These are phyloP conservation scores for Emesis russula DNA, from an alignment of 2,888 invertebrate species.

Conservation along the genomic window DNA sequence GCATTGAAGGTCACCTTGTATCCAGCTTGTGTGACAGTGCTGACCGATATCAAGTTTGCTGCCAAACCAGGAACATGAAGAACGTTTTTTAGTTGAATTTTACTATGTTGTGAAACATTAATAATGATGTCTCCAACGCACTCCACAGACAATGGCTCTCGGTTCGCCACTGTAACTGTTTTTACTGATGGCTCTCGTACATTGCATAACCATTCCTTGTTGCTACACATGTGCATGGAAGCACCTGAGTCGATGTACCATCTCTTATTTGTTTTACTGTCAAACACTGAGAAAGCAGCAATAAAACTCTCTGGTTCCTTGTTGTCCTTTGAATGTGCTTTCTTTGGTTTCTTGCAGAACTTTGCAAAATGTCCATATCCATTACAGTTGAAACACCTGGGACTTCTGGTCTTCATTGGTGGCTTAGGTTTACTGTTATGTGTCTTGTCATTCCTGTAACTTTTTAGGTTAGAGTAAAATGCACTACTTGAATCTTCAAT, in stretches of 20 bases:
- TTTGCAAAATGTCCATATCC: constrained; percentile 42
- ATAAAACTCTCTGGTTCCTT: constrained; percentile 20
- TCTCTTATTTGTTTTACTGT: neutral
- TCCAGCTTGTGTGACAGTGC: constrained; percentile 76
- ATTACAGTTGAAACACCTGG: constrained; percentile 45
- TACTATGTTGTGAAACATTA: constrained; percentile 36
- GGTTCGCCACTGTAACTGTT: constrained; percentile 75
- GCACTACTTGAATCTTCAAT: neutral
- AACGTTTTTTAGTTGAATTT: constrained; percentile 83
- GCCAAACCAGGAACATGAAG: constrained; percentile 84
- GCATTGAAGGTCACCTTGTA: constrained; percentile 72
- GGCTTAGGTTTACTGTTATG: neutral
- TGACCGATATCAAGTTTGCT: constrained; percentile 82
- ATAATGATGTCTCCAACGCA: constrained; percentile 53
- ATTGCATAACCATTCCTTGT: constrained; percentile 34
- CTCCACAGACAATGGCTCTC: constrained; percentile 71
- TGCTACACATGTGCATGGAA: constrained; percentile 5
- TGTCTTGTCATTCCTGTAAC: constrained; percentile 6
- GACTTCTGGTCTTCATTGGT: neutral
- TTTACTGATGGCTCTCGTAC: constrained; percentile 16
- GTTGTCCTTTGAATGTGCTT: neutral
- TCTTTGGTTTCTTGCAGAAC: constrained; percentile 18
- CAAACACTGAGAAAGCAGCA: constrained; percentile 22
- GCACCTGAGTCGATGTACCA: constrained; percentile 12
- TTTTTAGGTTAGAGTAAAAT: neutral